phyloP scores from a whole-genome alignment of 2,888 invertebrate species.

The Empis stercorea region DNA sequence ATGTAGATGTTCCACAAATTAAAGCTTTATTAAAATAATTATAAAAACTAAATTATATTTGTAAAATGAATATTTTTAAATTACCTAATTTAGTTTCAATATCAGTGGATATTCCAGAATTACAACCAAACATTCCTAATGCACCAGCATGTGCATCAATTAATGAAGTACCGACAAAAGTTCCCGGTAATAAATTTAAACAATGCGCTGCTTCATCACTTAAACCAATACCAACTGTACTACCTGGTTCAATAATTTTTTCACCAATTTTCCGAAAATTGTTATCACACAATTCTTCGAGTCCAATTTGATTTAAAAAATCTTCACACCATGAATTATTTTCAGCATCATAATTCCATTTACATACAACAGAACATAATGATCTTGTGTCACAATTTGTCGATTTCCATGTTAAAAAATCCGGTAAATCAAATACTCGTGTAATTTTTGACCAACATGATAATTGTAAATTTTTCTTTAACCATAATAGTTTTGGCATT shows the following conservation, averaged over 20 bases:
- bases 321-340: constrained; percentile 57
- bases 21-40: constrained; percentile 29
- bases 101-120: constrained; percentile 33
- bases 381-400: constrained; percentile 69
- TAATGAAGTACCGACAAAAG: constrained; percentile 74
- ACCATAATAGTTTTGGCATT: constrained; percentile 86
- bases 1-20: constrained; percentile 92
- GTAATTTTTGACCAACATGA: constrained; percentile 56
- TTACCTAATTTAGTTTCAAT: constrained; percentile 42
- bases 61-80: not conserved
- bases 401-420: constrained; percentile 86
- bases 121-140: constrained; percentile 68
- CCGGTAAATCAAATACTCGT: constrained; percentile 81
- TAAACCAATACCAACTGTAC: constrained; percentile 51
- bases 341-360: constrained; percentile 78
- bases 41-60: not conserved
- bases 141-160: constrained; percentile 96
- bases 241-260: constrained; percentile 56
- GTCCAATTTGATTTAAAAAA: constrained; percentile 58
- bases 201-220: constrained; percentile 49
- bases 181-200: constrained; percentile 56
- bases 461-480: constrained; percentile 58
- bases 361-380: constrained; percentile 82
- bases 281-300: constrained; percentile 57
- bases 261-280: constrained; percentile 57